Conservation (phyloP, 2,797 vertebrate genomes). For the Trematomus bernacchii region DNA sequence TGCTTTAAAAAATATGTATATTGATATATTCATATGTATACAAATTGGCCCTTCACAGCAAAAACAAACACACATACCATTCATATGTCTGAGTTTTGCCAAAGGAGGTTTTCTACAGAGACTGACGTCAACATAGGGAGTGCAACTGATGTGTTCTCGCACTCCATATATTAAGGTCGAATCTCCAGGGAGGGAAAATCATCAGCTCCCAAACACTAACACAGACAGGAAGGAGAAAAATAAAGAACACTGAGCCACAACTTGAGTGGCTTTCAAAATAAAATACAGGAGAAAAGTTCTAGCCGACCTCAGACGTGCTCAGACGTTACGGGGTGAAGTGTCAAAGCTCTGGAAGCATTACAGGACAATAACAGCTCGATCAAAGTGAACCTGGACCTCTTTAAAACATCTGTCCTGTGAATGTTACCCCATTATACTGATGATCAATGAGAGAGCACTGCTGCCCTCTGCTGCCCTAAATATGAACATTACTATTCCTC, state of each 20-base stretch:
- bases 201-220: constrained; percentile 35
- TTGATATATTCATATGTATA: constrained; percentile 88
- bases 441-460: constrained; percentile 25
- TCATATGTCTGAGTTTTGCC: constrained; percentile 76
- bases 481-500: background rate
- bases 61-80: constrained; percentile 78
- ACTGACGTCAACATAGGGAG: constrained; percentile 51
- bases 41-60: constrained; percentile 87
- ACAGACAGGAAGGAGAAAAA: constrained; percentile 51
- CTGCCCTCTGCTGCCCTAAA: constrained; percentile 72
- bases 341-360: constrained; percentile 52
- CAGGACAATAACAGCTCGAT: constrained; percentile 9
- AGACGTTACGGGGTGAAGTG: constrained; percentile 34
- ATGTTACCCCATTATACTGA: background rate
- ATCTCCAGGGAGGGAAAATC: constrained; percentile 42
- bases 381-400: constrained; percentile 4
- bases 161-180: constrained; percentile 36
- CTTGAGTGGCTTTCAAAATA: constrained; percentile 69
- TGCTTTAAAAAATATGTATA: constrained; percentile 89
- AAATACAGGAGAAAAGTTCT: constrained; percentile 31
- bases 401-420: background rate
- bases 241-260: constrained; percentile 50
- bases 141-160: constrained; percentile 32
- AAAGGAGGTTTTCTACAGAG: constrained; percentile 62
- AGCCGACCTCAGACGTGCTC: constrained; percentile 24